These are phyloP conservation scores for Agrotis exclamationis DNA, from an alignment of 2,888 invertebrate genomes.

Conservation along the genomic window DNA sequence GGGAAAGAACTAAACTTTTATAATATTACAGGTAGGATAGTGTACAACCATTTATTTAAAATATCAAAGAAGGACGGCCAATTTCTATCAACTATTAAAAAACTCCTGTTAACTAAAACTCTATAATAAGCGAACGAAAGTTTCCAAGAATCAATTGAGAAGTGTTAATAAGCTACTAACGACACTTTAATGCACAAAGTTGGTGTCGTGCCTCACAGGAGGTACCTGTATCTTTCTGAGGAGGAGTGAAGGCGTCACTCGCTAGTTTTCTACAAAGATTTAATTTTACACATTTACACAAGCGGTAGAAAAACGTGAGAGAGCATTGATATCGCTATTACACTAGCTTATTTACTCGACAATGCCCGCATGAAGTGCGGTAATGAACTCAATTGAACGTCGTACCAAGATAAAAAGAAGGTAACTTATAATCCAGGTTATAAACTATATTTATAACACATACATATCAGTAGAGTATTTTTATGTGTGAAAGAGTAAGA, in stretches of 20 bases:
- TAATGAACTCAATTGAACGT: no score
- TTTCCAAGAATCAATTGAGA: constrained; percentile 33
- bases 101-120: neutral
- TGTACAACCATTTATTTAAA: neutral
- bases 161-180: constrained; percentile 38
- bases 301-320: neutral
- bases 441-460: no score
- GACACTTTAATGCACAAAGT: constrained; percentile 48
- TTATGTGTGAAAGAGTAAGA: no score
- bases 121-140: constrained; percentile 1
- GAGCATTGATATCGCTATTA: neutral
- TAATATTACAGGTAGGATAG: neutral
- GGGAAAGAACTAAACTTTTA: neutral
- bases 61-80: neutral
- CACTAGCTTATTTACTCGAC: no score
- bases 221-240: neutral
- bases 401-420: no score
- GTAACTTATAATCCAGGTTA: no score
- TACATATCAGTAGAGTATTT: no score
- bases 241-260: constrained; percentile 13
- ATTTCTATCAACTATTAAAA: neutral
- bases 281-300: constrained; percentile 15
- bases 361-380: no score
- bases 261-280: constrained; percentile 24
- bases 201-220: constrained; percentile 23